Base-by-base conservation (phyloP, 2,888 invertebrate genomes). In the Uloborus plumipes region DNA sequence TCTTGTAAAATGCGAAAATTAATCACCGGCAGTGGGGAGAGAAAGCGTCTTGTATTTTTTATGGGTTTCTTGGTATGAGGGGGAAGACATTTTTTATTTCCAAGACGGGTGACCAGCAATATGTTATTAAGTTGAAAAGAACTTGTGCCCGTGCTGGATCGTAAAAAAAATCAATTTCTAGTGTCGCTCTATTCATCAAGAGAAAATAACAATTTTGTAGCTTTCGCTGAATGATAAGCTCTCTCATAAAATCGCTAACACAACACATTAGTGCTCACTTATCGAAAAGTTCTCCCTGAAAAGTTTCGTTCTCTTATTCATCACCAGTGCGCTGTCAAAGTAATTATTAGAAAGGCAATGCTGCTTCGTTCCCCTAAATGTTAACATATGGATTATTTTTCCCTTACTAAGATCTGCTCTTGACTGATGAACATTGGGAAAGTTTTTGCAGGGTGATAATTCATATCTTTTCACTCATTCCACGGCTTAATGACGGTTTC, bases 271-370 rank as follows among this genome's bases (percentile, higher is more conserved):
- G 77, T 70, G 62, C 58, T 70, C 77, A 70, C 77, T 77, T 77
- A 77, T 71, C 77, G 70, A 77, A 70, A 76, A 77, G 77, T 77
- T 77, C 77, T 71, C 50, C 14, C 39, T 18, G 61, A 69, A 77
- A 69, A 70, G 62, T 77, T 69, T 69, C 77, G 18, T 53, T 69
- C 77, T 77, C 64, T 70, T 77, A 77, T 70, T 77, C 77, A 77
- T 77, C 77, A 77, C 71, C 49, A 55, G 70, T 64, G 58, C 55
- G 77, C 77, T 70, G 77, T 77, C 77, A 77, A 77, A 77, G 70
- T 77, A 77, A 77, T 77, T 77, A 77, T 77, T 77, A 70, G 77
- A 64, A 70, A 77, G 71, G 77, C 77, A 77, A 77, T 77, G 77
- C 77, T 58, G 26, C 53, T 58, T 58, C 65, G 39, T 77, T 69